phyloP scores from a whole-genome alignment of 2,113 vertebrate species.

The Chamaea fasciata region DNA sequence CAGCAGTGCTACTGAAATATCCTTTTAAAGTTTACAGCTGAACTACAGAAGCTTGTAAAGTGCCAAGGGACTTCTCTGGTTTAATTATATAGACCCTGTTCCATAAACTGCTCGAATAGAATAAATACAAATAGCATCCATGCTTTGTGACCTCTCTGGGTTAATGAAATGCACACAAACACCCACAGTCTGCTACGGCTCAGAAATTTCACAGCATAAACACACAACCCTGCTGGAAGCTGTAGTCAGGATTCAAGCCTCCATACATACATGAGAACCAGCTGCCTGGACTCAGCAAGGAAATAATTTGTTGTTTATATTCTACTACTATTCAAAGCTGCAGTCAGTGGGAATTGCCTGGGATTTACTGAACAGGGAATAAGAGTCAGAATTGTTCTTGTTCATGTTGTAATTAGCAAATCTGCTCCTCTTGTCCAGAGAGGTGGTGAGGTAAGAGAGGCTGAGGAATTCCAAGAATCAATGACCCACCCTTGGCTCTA shows the following conservation, averaged over 20 bases:
- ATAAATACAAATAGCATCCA: conserved; percentile 50
- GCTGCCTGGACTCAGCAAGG: neutral
- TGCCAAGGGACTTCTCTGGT: conserved; percentile 30
- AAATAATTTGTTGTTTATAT: conserved; percentile 28
- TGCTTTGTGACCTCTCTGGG: conserved; percentile 32
- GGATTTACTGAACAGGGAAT: neutral
- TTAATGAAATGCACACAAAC: conserved; percentile 58
- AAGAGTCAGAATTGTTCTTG: neutral
- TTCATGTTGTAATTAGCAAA: neutral
- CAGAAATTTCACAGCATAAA: conserved; percentile 48
- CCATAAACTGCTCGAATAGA: conserved; percentile 44
- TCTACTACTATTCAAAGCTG: neutral
- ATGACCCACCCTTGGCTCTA: neutral
- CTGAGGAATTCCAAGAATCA: neutral
- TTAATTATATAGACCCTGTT: conserved; percentile 57
- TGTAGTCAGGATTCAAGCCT: neutral
- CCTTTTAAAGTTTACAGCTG: conserved; percentile 41
- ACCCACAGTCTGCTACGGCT: conserved; percentile 16
- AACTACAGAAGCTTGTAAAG: conserved; percentile 35
- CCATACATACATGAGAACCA: neutral
- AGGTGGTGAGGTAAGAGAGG: neutral
- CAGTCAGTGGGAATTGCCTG: neutral
- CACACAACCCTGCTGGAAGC: conserved; percentile 31
- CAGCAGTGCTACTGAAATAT: conserved; percentile 39
- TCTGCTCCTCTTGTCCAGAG: neutral